These are phyloP conservation scores for Drosophila lowei DNA, from an alignment of 1,140 invertebrate species.

Conservation along the genomic window DNA sequence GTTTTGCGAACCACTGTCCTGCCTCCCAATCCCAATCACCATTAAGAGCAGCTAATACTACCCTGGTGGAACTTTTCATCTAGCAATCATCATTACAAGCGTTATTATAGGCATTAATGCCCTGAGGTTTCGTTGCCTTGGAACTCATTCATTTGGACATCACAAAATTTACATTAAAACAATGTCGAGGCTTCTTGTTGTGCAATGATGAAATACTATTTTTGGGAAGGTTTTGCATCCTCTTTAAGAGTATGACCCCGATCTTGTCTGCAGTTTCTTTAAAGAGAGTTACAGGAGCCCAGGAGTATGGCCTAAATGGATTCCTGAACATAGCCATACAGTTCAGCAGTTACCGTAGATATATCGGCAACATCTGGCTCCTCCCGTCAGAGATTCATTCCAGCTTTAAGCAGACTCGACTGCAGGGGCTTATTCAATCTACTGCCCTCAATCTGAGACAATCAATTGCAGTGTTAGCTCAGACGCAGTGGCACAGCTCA, in stretches of 20 bases:
- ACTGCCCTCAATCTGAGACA: conserved; percentile 12
- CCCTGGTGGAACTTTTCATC: conserved; percentile 39
- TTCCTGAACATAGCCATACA: no score
- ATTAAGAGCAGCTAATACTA: conserved; percentile 40
- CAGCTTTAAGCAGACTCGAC: no score
- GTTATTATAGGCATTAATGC: conserved; percentile 20
- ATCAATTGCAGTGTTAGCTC: conserved; percentile 10
- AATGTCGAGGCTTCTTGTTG: neutral
- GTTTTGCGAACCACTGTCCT: neutral
- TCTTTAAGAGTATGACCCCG: no score
- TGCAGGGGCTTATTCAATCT: conserved; percentile 38
- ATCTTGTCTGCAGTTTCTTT: no score
- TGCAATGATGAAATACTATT: neutral
- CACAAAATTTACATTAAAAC: neutral
- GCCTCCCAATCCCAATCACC: conserved; percentile 48
- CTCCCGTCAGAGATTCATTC: no score
- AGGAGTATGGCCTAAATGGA: no score
- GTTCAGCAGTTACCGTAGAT: no score
- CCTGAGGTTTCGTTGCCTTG: conserved; percentile 29
- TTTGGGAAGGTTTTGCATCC: no score
- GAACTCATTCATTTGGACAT: conserved; percentile 23
- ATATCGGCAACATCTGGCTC: no score
- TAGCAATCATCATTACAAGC: conserved; percentile 36
- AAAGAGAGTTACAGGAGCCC: no score
- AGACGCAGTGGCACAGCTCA: conserved; percentile 1